Base-by-base conservation (phyloP, 2,797 vertebrate species). In the Euphonia xanthogaster region DNA sequence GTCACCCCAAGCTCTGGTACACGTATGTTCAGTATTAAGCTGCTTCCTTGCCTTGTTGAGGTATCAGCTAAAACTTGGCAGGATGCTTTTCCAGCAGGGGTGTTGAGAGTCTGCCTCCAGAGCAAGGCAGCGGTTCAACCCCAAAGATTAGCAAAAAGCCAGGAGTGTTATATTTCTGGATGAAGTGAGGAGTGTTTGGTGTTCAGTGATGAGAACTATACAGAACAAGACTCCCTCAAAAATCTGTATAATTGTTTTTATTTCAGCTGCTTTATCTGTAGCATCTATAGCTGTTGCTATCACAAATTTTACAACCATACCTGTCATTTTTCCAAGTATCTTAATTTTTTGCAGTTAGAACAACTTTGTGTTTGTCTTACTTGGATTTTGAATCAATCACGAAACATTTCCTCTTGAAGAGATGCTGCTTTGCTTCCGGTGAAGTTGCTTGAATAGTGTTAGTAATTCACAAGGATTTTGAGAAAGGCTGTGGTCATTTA, bases 1-100 rank as follows among this genome's bases (percentile, higher is more conserved):
- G 98, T 72, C 99, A 99, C 96, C 98, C 98, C 88, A 99, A 99
- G 97, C 98, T 99, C 97, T 99, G 99, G 99, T 99, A 99, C 98
- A 99, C 97, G 99, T 99, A 98, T 98, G 99, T 99, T 91, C 92
- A 89, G 37, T 96, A 86, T 94, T 96, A 79, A 93, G 10, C 78
- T 95, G 23, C 88, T 96, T 94, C 74, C 48, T 90, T 96, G 71
- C 35, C 45, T 63, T 0, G 0, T 48, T 3, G 8, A 73, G 30
- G 14, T 93, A 50, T 35, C 71, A 82, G 39, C 51, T 91, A 72
- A 91, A 88, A 65, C 13, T 83, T 74, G n/a, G 24, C 68, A 65
- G 68, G 65, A 44, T 37, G n/a, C 50, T 87, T 57, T 61, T 68
- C 5, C 62, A 79, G 37, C 14, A 58, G n/a, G 16, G 10, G 2